A percentile compares a stretch with the other conserved stretches of the same genome.
phyloP scores from a whole-genome alignment of 64 coral and sea anemone species.

The Porites lutea region DNA sequence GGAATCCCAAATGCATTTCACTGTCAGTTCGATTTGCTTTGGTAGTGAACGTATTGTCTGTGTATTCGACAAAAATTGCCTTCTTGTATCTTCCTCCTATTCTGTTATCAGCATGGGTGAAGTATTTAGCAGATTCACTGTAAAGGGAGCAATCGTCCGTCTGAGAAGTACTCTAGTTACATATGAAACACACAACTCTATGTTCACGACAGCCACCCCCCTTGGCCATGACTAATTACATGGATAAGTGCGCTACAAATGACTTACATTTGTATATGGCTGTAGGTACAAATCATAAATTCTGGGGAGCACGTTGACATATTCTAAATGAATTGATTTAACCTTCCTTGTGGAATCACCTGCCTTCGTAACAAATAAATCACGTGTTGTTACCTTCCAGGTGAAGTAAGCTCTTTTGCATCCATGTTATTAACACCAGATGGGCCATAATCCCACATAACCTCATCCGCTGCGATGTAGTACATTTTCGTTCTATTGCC shows the following conservation, averaged over 20 bases:
- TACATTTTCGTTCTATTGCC: slow-evolving; percentile 51
- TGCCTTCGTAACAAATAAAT: no score
- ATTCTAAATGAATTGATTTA: no score
- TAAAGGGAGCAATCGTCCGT: not conserved
- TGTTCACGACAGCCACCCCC: no score
- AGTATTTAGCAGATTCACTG: slow-evolving; percentile 82
- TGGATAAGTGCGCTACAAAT: no score
- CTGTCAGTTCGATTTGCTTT: slow-evolving; percentile 33
- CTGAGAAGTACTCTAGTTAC: no score
- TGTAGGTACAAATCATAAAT: no score
- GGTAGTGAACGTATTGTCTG: slow-evolving; percentile 53
- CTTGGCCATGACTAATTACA: no score
- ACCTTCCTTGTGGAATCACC: no score
- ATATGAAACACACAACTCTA: no score
- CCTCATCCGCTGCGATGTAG: slow-evolving; percentile 78
- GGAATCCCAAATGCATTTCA: slow-evolving; percentile 76
- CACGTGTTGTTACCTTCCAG: slow-evolving; percentile 57
- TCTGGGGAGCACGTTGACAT: no score
- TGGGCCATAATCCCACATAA: slow-evolving; percentile 82
- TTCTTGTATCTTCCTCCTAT: slow-evolving; percentile 95
- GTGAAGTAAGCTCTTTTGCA: slow-evolving; percentile 22
- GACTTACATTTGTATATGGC: no score
- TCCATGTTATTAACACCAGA: slow-evolving; percentile 75
- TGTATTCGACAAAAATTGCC: slow-evolving; percentile 87
- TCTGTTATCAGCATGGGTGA: slow-evolving; percentile 55